These are phyloP conservation scores for Crocodylus rhombifer DNA, from an alignment of 2,797 vertebrate species.

Conservation along the genomic window DNA sequence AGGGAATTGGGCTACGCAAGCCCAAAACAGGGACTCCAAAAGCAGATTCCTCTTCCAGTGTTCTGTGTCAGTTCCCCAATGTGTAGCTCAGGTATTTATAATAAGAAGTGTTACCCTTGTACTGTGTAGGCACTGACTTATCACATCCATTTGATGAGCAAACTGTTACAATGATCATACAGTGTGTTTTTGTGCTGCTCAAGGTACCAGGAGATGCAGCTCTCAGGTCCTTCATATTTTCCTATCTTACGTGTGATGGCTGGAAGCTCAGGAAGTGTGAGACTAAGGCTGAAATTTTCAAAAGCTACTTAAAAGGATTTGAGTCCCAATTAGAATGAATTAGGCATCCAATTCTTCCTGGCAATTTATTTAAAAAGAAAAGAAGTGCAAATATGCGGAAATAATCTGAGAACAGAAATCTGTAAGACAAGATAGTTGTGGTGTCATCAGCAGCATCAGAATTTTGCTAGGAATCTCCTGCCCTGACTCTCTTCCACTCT, in stretches of 20 bases:
- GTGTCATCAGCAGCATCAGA: neutral
- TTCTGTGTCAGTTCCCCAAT: neutral
- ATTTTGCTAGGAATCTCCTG: neutral
- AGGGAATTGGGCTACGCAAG: neutral
- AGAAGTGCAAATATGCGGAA: neutral
- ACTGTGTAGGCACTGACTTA: rapidly evolving
- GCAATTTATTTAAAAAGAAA: neutral
- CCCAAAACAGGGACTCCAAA: rapidly evolving
- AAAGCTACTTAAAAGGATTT: neutral
- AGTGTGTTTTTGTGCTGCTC: neutral
- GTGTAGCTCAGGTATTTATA: neutral
- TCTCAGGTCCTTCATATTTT: neutral
- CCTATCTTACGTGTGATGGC: rapidly evolving
- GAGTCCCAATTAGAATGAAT: neutral
- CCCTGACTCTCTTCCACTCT: neutral
- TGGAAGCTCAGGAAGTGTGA: neutral
- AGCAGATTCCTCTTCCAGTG: neutral
- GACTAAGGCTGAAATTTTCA: neutral
- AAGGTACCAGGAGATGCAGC: neutral
- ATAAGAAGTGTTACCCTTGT: rapidly evolving
- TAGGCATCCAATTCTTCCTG: neutral
- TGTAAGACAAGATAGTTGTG: neutral
- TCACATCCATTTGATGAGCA: neutral
- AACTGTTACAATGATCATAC: neutral
- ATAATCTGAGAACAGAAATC: neutral